phyloP scores from a whole-genome alignment of 2,888 invertebrate species.

The Mellilla xanthometata region DNA sequence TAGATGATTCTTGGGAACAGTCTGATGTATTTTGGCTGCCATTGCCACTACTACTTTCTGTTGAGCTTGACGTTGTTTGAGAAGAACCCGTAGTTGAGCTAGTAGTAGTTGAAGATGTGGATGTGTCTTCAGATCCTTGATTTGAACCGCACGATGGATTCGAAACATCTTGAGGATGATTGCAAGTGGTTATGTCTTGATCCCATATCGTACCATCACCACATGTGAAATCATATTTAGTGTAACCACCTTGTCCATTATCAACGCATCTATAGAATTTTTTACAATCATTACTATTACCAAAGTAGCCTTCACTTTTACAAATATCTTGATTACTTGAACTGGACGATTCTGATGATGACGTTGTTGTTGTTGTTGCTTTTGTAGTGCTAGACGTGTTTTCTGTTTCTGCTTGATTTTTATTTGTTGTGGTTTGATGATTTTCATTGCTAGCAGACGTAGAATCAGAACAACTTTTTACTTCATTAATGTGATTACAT shows the following conservation, averaged over 20 bases:
- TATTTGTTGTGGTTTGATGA: conserved; percentile 41
- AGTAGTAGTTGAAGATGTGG: conserved; percentile 32
- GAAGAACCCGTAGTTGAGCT: conserved; percentile 24
- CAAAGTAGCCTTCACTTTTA: conserved; percentile 83
- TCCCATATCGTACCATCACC: conserved; percentile 89
- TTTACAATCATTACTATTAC: conserved; percentile 82
- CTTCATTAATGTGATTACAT: conserved; percentile 80
- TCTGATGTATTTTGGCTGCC: conserved; percentile 41
- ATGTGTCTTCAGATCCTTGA: conserved; percentile 31
- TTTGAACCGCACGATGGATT: conserved; percentile 55
- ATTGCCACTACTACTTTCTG: conserved; percentile 35
- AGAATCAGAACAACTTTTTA: conserved; percentile 48
- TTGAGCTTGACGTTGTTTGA: conserved; percentile 35
- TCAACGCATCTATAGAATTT: conserved; percentile 87
- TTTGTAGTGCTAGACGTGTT: conserved; percentile 31
- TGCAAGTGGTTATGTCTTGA: conserved; percentile 72
- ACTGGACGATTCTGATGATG: conserved; percentile 29
- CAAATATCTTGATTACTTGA: conserved; percentile 58
- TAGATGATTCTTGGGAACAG: conserved; percentile 47
- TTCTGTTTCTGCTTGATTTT: conserved; percentile 41
- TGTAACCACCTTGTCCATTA: conserved; percentile 82
- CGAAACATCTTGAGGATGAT: conserved; percentile 67
- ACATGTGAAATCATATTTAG: conserved; percentile 84
- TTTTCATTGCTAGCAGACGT: conserved; percentile 34
- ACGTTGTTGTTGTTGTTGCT: conserved; percentile 28